Evolutionary conservation across 2,888 invertebrate species (phyloP).

Genomic region (Lissocephala sabroskyi): DNA sequence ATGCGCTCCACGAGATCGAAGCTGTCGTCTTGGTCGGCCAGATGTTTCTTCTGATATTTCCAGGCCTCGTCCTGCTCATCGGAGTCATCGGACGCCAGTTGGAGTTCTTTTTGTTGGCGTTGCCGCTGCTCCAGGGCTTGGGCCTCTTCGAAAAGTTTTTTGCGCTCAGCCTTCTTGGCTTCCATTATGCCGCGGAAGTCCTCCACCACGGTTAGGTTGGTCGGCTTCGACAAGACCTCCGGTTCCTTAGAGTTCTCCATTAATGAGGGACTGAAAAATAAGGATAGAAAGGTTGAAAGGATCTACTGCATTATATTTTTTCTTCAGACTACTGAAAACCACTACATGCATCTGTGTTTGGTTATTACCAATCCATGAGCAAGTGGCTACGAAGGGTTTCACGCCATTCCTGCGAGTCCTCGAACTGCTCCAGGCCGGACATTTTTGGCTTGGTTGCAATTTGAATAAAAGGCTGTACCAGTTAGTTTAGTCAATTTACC

Average conservation of each 20-base stretch:
- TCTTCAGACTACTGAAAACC: too few relatives aligned
- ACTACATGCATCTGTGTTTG: constrained; percentile 1
- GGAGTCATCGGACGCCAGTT: too few relatives aligned
- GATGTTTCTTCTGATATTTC: constrained; percentile 1
- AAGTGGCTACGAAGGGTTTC: constrained; percentile 59
- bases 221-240: too few relatives aligned
- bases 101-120: constrained; percentile 1
- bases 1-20: constrained; percentile 67
- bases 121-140: too few relatives aligned
- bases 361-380: constrained; percentile 65
- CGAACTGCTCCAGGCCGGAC: constrained; percentile 68
- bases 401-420: constrained; percentile 66
- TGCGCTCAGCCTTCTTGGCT: constrained; percentile 15
- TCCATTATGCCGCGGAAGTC: constrained; percentile 43
- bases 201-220: too few relatives aligned
- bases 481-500: neutral
- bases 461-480: too few relatives aligned
- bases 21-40: constrained; percentile 47
- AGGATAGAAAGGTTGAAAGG: too few relatives aligned
- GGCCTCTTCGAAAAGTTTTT: too few relatives aligned
- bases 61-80: constrained; percentile 12
- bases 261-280: constrained; percentile 16
- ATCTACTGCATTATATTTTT: too few relatives aligned
- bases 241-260: constrained; percentile 15
- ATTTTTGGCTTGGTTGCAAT: too few relatives aligned